Conservation (phyloP, 1,140 invertebrate species). For the Drosophila paulistorum region DNA sequence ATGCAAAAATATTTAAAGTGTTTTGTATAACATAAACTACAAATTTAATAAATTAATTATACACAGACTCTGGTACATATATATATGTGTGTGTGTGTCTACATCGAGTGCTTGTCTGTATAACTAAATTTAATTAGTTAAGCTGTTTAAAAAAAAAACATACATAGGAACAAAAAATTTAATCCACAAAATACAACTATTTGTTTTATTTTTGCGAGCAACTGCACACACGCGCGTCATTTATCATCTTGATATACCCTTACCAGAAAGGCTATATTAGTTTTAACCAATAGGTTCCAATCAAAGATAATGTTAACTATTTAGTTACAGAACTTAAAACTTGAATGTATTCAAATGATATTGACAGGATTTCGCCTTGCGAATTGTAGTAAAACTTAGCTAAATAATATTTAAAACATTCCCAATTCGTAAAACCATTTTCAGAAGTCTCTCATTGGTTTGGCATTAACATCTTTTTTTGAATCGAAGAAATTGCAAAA, state of each 20-base stretch:
- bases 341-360: too few species aligned
- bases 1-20: constrained; percentile 69
- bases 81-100: constrained; percentile 1
- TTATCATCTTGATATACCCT: constrained; percentile 58
- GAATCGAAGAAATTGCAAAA: too few species aligned
- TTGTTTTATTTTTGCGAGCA: constrained; percentile 34
- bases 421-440: too few species aligned
- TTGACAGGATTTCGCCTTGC: too few species aligned
- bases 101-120: constrained; percentile 16
- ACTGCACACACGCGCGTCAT: constrained; percentile 68
- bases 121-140: constrained; percentile 70
- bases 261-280: background rate
- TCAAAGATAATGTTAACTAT: too few species aligned
- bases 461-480: too few species aligned
- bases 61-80: constrained; percentile 21
- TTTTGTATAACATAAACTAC: constrained; percentile 70
- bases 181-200: constrained; percentile 51
- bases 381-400: too few species aligned
- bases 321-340: too few species aligned
- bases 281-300: background rate
- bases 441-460: too few species aligned
- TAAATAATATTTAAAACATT: too few species aligned
- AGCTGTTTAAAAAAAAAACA: constrained; percentile 68
- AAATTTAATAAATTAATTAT: constrained; percentile 75
- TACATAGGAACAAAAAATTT: constrained; percentile 49